Conservation (phyloP, 2,888 invertebrate species). For the Timema cristinae region DNA sequence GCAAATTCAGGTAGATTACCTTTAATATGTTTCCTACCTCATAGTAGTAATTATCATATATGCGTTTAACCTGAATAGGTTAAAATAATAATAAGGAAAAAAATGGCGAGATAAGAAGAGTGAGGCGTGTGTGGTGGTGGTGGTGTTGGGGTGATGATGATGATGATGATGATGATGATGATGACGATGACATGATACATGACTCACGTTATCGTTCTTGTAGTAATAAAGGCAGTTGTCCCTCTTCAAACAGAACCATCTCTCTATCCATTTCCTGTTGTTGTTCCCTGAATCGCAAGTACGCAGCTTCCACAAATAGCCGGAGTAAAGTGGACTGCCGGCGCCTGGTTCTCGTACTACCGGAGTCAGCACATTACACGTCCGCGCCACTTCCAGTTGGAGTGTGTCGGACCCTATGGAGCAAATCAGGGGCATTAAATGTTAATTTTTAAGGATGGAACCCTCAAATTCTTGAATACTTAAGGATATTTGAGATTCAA, state of each 20-base stretch:
- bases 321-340: slow-evolving; percentile 57
- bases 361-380: slow-evolving; percentile 65
- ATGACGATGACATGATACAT: background rate
- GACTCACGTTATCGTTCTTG: slow-evolving; percentile 80
- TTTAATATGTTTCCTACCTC: too few relatives aligned
- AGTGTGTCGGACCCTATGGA: slow-evolving; percentile 62
- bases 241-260: slow-evolving; percentile 87
- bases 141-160: too few relatives aligned
- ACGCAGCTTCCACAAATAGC: slow-evolving; percentile 57
- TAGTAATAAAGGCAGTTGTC: slow-evolving; percentile 95
- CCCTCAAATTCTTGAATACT: too few relatives aligned
- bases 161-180: background rate
- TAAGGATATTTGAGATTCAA: too few relatives aligned
- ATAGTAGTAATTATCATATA: too few relatives aligned
- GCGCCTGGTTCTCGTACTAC: slow-evolving; percentile 56
- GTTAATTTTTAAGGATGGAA: too few relatives aligned
- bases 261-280: slow-evolving; percentile 63
- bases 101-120: too few relatives aligned
- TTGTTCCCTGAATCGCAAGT: slow-evolving; percentile 27
- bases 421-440: too few relatives aligned
- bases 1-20: too few relatives aligned
- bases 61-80: too few relatives aligned
- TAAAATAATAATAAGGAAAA: too few relatives aligned
- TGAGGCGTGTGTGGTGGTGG: too few relatives aligned
- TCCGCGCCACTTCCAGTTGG: slow-evolving; percentile 83